phyloP scores from a whole-genome alignment of 2,888 invertebrate genomes.

The Urechis unicinctus region DNA sequence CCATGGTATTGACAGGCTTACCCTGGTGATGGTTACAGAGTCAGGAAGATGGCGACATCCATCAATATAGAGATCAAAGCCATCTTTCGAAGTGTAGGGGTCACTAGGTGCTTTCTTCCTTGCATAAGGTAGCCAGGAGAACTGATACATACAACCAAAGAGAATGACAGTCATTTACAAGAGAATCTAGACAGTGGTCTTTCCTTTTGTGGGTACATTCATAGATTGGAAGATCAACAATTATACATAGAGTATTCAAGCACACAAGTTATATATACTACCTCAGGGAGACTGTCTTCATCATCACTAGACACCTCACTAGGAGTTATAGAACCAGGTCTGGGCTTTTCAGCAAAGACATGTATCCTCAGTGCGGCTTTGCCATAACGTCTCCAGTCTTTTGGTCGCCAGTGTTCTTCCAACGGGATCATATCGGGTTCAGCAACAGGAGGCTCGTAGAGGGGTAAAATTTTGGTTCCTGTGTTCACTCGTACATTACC shows the following conservation, averaged over 20 bases:
- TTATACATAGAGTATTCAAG: neutral
- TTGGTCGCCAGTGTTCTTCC: slow-evolving; percentile 20
- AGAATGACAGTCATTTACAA: neutral
- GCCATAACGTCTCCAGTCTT: slow-evolving; percentile 23
- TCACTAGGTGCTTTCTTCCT: slow-evolving; percentile 31
- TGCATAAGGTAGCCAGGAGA: slow-evolving; percentile 1
- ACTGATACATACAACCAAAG: slow-evolving; percentile 4
- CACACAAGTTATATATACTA: neutral
- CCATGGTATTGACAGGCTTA: slow-evolving; percentile 14
- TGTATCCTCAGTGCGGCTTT: slow-evolving; percentile 33
- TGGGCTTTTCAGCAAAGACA: slow-evolving; percentile 38
- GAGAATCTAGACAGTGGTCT: no score
- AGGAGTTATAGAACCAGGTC: slow-evolving; percentile 45
- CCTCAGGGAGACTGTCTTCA: slow-evolving; percentile 22
- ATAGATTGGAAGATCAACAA: neutral
- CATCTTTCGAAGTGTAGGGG: slow-evolving; percentile 38
- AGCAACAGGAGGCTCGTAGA: slow-evolving; percentile 39
- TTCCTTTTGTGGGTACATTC: no score
- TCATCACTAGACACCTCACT: slow-evolving; percentile 41
- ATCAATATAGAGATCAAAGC: slow-evolving; percentile 48
- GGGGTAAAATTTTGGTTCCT: slow-evolving; percentile 36
- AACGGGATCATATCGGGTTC: slow-evolving; percentile 32
- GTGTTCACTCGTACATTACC: slow-evolving; percentile 23
- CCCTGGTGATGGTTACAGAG: slow-evolving; percentile 41
- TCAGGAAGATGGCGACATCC: slow-evolving; percentile 44